phyloP scores from a whole-genome alignment of 2,888 invertebrate genomes.

The Mantis religiosa region DNA sequence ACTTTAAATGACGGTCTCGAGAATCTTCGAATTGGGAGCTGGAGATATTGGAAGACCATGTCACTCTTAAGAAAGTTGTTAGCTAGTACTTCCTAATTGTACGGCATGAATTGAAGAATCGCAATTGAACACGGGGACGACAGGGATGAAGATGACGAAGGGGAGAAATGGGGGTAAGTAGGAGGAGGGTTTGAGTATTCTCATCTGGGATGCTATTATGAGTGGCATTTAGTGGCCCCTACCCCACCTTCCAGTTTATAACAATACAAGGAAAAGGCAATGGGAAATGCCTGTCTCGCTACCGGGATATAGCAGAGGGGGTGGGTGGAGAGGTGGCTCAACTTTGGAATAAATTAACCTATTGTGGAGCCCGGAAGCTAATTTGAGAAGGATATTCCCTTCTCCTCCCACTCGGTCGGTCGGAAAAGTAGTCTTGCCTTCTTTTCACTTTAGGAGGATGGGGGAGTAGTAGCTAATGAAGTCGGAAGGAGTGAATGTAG shows the following conservation, averaged over 20 bases:
- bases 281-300: neutral
- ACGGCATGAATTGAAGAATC: neutral
- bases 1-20: neutral
- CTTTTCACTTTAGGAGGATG: neutral
- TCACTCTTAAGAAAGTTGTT: neutral
- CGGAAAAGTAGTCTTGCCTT: constrained; percentile 6
- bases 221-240: constrained; percentile 4
- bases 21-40: neutral
- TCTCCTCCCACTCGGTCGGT: neutral
- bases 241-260: constrained; percentile 8
- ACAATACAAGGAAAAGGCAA: constrained; percentile 15
- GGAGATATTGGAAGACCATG: neutral
- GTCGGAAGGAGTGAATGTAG: neutral
- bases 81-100: neutral
- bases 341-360: constrained; percentile 34
- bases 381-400: constrained; percentile 32
- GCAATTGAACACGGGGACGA: neutral
- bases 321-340: constrained; percentile 12
- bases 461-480: constrained; percentile 10
- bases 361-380: constrained; percentile 33
- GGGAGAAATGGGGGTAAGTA: neutral
- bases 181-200: neutral
- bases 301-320: neutral
- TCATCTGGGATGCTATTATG: constrained; percentile 15
- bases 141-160: neutral